Evolutionary conservation across 1,140 invertebrate species (phyloP).

Genomic region (Telenomus remus): DNA sequence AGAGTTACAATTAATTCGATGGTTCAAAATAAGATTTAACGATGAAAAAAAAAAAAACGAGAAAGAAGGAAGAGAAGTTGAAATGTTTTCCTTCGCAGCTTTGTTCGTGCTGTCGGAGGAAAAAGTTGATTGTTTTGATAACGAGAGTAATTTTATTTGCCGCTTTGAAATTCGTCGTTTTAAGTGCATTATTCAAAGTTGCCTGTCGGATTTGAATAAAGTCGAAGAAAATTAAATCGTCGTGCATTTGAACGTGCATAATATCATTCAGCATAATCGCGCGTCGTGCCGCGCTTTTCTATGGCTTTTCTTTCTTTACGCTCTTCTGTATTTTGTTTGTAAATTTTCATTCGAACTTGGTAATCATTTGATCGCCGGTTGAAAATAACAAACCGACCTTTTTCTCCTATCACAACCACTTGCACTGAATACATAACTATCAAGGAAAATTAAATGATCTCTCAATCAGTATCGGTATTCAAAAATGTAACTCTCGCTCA

Average conservation of each 20-base stretch:
- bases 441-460: no score
- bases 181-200: conserved; percentile 37
- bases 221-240: conserved; percentile 28
- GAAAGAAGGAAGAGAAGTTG: no score
- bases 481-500: no score
- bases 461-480: no score
- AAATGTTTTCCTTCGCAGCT: neutral
- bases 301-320: neutral
- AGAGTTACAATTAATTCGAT: conserved; percentile 24
- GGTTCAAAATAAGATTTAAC: no score
- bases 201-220: conserved; percentile 38
- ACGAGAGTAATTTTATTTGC: conserved; percentile 27
- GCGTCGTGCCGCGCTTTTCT: neutral
- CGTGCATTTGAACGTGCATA: conserved; percentile 32
- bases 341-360: neutral
- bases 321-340: neutral
- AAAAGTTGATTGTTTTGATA: conserved; percentile 43
- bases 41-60: no score
- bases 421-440: no score
- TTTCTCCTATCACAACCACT: no score
- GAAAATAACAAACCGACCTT: no score
- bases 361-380: no score
- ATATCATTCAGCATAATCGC: conserved; percentile 22
- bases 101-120: conserved; percentile 8
- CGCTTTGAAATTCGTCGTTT: conserved; percentile 23